Conservation (phyloP, 2,888 invertebrate genomes). For the Abscondita cerata region DNA sequence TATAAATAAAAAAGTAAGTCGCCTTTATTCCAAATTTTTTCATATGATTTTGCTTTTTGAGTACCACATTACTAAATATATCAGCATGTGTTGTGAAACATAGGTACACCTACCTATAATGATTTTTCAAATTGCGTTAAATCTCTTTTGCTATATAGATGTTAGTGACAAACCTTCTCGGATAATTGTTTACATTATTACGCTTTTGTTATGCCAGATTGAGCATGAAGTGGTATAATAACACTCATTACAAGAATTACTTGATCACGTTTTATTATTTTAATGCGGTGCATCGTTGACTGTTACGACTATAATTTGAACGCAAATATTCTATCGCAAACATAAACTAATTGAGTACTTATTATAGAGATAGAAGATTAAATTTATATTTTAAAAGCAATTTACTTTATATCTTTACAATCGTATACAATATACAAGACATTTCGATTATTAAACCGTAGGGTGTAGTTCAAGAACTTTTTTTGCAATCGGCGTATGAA, state of each 20-base stretch:
- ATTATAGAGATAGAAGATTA: slow-evolving; percentile 44
- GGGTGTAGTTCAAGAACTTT: slow-evolving; percentile 32
- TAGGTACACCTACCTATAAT: too few species aligned
- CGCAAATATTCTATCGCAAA: slow-evolving; percentile 38
- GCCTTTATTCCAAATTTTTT: too few species aligned
- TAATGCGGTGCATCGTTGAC: slow-evolving; percentile 28
- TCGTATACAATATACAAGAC: slow-evolving; percentile 29
- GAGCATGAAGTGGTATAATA: slow-evolving; percentile 26
- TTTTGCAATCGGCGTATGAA: slow-evolving; percentile 9
- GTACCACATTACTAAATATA: too few species aligned
- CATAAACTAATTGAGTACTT: slow-evolving; percentile 45
- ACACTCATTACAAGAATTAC: slow-evolving; percentile 28
- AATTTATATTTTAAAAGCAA: slow-evolving; percentile 43
- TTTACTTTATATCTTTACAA: slow-evolving; percentile 39
- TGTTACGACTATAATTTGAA: slow-evolving; percentile 35
- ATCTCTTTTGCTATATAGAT: too few species aligned
- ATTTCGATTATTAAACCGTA: slow-evolving; percentile 42
- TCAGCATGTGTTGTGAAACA: too few species aligned
- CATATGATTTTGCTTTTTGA: too few species aligned
- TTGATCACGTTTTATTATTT: slow-evolving; percentile 38
- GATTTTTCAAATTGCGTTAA: too few species aligned
- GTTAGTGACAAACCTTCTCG: not conserved
- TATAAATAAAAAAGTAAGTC: too few species aligned
- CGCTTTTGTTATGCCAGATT: slow-evolving; percentile 16
- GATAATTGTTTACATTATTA: not conserved